These are phyloP conservation scores for Oxyruncus cristatus DNA, from an alignment of 2,113 vertebrate genomes.

Conservation along the genomic window DNA sequence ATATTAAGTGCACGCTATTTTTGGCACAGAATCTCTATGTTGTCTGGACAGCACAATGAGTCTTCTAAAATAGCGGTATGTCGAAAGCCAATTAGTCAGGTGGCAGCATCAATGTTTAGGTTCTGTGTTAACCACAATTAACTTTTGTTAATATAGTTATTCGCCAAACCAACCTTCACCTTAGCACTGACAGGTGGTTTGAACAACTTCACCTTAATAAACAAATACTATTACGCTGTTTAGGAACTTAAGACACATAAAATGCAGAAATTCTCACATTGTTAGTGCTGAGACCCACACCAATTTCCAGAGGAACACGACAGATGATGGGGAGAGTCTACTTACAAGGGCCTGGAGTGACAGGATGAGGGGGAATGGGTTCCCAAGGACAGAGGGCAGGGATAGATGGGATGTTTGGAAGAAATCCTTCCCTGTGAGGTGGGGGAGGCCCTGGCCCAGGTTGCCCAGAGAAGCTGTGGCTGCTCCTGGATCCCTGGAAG, in stretches of 20 bases:
- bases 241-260: neutral
- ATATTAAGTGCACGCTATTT: neutral
- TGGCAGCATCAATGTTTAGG: neutral
- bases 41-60: neutral
- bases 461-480: neutral
- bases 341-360: rapidly evolving
- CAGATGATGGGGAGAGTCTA: neutral
- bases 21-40: neutral
- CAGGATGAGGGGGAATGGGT: neutral
- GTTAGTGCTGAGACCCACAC: neutral
- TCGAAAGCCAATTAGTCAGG: neutral
- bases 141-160: neutral
- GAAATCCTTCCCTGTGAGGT: neutral
- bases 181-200: neutral
- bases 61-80: neutral
- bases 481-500: neutral
- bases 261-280: neutral
- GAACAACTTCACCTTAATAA: neutral
- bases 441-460: neutral
- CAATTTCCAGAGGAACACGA: neutral
- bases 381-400: neutral
- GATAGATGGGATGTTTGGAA: rapidly evolving
- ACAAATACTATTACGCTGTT: neutral
- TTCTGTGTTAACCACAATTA: neutral
- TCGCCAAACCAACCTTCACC: neutral